Evolutionary conservation across 1,140 invertebrate species (phyloP).

Genomic region (Branchinecta lindahli): DNA sequence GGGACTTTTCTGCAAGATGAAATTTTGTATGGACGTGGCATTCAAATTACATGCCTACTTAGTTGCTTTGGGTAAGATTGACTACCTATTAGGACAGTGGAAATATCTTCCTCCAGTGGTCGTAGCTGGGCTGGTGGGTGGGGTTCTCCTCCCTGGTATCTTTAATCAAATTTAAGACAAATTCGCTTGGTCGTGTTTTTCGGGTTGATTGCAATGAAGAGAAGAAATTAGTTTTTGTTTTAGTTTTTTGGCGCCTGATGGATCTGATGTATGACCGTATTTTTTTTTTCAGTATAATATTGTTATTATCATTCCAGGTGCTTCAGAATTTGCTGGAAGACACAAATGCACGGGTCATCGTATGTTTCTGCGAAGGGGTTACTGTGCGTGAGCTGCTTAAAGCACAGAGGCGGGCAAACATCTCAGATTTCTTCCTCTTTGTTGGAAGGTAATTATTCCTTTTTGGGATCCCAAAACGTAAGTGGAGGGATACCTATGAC

Average conservation of each 20-base stretch:
- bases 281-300: slow-evolving; percentile 7
- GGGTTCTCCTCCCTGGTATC: too few species aligned
- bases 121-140: too few species aligned
- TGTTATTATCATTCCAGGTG: slow-evolving; percentile 25
- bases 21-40: too few species aligned
- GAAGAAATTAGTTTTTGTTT: too few species aligned
- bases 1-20: too few species aligned
- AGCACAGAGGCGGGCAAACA: slow-evolving; percentile 43
- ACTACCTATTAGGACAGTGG: neutral
- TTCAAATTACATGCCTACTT: too few species aligned
- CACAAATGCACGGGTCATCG: slow-evolving; percentile 47
- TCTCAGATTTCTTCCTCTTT: slow-evolving; percentile 45
- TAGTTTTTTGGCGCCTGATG: too few species aligned
- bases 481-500: too few species aligned
- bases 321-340: slow-evolving; percentile 41
- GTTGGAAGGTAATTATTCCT: slow-evolving; percentile 45
- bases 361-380: slow-evolving; percentile 67
- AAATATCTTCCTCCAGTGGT: neutral
- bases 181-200: too few species aligned
- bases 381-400: slow-evolving; percentile 50
- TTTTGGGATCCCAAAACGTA: neutral
- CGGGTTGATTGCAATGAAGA: too few species aligned
- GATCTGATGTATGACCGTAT: too few species aligned
- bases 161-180: too few species aligned
- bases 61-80: neutral